Base-by-base conservation (phyloP, 2,797 vertebrate species). In the Aselliscus stoliczkanus region DNA sequence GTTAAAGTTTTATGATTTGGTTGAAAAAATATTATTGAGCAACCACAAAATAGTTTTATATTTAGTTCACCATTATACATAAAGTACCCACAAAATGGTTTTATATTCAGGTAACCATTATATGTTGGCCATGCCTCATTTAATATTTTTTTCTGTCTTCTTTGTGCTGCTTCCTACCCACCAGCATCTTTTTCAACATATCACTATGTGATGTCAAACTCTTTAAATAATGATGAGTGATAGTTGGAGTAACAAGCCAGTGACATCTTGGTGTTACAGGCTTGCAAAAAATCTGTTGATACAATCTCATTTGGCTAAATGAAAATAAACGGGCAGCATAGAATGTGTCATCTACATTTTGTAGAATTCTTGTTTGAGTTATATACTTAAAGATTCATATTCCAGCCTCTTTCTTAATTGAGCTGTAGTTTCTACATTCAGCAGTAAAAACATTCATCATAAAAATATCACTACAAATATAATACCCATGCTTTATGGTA, bases 101-200 rank as follows among this genome's bases (percentile, higher is more conserved):
- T 90, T 97, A 77, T 95, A 95, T 96, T 90, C 88, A 65, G 52
- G 88, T 96, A 90, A 79, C 92, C 58, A 67, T 90, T 95, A 58
- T 88, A 39, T 82, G 58, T 92, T 90, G 58, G 77, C 67, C 54
- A 58, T 72, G 73, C 85, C 62, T 92, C 96, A 96, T 94, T 97
- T 93, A 90, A 64, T 96, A 95, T 96, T 95, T 95, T 54, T 76
- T 88, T 96, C 84, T 95, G 60, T 90, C 79, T 81, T 9, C 29
- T 90, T 81, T 92, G 67, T 92, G 67, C 58, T 58, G 7, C 56
- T 94, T 91, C 50, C 34, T 95, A 50, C 10, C 52, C 52, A 52
- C 76, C 67, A 67, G 64, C 60, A 64, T 90, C 47, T 96, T 95
- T 95, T 86, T 31, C 90, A 87, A 72, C 62, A 44, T 76, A 56